phyloP scores from a whole-genome alignment of 2,113 vertebrate species.

The Myrmecophaga tridactyla region DNA sequence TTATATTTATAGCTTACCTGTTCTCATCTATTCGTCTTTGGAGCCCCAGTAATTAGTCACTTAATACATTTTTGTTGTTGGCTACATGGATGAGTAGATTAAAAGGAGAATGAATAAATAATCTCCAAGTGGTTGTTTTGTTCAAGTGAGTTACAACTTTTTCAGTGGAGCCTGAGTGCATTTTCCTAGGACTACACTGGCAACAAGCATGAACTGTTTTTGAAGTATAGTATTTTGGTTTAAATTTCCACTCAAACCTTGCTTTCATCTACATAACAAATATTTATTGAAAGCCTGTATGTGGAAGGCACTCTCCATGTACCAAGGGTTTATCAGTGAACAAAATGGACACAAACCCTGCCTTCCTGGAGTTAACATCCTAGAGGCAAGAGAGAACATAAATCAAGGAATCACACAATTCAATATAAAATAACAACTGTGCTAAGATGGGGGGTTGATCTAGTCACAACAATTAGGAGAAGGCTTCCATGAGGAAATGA shows the following conservation, averaged over 20 bases:
- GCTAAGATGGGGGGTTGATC: neutral
- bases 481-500: neutral
- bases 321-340: neutral
- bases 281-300: neutral
- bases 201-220: neutral
- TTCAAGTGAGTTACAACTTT: neutral
- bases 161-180: neutral
- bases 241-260: neutral
- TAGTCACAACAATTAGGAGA: neutral
- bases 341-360: neutral
- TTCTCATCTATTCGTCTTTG: neutral
- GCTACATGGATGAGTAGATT: neutral
- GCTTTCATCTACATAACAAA: conserved; percentile 15
- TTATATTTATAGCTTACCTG: neutral
- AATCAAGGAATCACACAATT: neutral
- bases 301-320: neutral
- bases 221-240: neutral
- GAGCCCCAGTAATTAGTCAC: neutral
- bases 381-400: neutral
- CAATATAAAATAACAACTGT: neutral
- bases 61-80: neutral
- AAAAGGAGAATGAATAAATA: neutral
- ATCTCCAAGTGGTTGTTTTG: neutral
- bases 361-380: neutral
- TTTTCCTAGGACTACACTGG: neutral